Base-by-base conservation (phyloP, 2,797 vertebrate genomes). In the Petrocephalus sullivani region DNA sequence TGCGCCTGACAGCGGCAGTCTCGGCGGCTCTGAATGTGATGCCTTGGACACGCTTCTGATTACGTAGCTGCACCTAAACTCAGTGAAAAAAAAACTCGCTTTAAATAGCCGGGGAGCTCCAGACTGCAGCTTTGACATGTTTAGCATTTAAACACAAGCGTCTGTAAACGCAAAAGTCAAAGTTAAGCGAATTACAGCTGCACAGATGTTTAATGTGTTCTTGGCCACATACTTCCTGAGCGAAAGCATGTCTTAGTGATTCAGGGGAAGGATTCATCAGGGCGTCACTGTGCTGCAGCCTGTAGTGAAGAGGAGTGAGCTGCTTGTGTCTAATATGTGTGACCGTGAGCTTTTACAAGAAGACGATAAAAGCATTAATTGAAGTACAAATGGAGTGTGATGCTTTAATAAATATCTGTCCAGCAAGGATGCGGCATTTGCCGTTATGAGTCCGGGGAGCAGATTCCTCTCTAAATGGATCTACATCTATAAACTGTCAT, bases 321-420 rank as follows among this genome's bases (percentile, higher is more conserved):
- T 46, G 37, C 19, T 41, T 37, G 46, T 78, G 19, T 78, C n/a
- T 78, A 78, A 78, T 78, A 78, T 41, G 21, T 67, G 61, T 23
- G 61, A 33, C 33, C 64, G 10, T 37, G 64, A 78, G 71, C 71
- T 41, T 78, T 78, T 78, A 78, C 8, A 16, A 78, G 71, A 78
- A 78, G 19, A 78, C 8, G 16, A 46, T 78, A 78, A 78, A 78
- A 78, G 71, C 71, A 78, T 78, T 78, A 78, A 78, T 78, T 78
- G 71, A 78, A 46, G 71, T 78, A 78, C 37, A 78, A 78, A 78
- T 78, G 71, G 71, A 78, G 33, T 78, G 14, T 78, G 71, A 46
- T 78, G 41, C 71, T 41, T 78, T 46, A 46, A 46, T 78, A 78
- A 78, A 46, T 78, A 78, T 41, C 71, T n/a, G 71, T 78, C 71